phyloP scores from a whole-genome alignment of 1,140 invertebrate genomes.

The Formica selysi region DNA sequence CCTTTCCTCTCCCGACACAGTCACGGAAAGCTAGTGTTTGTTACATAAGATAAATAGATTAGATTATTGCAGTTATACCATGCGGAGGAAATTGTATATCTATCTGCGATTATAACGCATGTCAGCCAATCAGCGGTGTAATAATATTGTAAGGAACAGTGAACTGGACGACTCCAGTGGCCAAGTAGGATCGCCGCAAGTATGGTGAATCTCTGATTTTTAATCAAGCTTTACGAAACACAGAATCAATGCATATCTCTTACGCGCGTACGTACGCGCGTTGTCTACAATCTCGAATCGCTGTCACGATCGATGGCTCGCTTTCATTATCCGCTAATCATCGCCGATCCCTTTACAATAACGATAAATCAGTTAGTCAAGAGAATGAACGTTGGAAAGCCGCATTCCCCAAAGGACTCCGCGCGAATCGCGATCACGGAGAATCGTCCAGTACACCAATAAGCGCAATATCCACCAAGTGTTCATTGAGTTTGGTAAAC shows the following conservation, averaged over 20 bases:
- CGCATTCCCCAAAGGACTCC: constrained; percentile 40
- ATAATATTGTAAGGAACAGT: constrained; percentile 60
- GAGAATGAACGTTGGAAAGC: constrained; percentile 29
- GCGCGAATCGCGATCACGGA: constrained; percentile 39
- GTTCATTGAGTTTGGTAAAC: constrained; percentile 78
- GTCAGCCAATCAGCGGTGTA: constrained; percentile 62
- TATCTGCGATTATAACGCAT: constrained; percentile 57
- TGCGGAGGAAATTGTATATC: constrained; percentile 45
- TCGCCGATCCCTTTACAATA: constrained; percentile 16
- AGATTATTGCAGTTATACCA: constrained; percentile 71
- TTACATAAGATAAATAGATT: constrained; percentile 76
- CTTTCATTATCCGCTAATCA: constrained; percentile 20
- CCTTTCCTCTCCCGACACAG: constrained; percentile 76
- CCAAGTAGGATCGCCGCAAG: constrained; percentile 43
- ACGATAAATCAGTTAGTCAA: constrained; percentile 32
- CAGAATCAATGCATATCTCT: constrained; percentile 65
- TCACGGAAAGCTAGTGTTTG: constrained; percentile 79
- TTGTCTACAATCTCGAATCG: constrained; percentile 38
- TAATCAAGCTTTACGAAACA: constrained; percentile 32
- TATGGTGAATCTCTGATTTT: constrained; percentile 19
- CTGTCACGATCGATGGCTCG: constrained; percentile 6
- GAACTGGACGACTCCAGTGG: constrained; percentile 67
- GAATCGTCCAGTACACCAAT: constrained; percentile 71
- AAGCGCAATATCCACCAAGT: constrained; percentile 83
- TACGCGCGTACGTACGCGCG: constrained; percentile 4